Base-by-base conservation (phyloP, 64 coral and sea anemone genomes). In the Montipora capricornis region DNA sequence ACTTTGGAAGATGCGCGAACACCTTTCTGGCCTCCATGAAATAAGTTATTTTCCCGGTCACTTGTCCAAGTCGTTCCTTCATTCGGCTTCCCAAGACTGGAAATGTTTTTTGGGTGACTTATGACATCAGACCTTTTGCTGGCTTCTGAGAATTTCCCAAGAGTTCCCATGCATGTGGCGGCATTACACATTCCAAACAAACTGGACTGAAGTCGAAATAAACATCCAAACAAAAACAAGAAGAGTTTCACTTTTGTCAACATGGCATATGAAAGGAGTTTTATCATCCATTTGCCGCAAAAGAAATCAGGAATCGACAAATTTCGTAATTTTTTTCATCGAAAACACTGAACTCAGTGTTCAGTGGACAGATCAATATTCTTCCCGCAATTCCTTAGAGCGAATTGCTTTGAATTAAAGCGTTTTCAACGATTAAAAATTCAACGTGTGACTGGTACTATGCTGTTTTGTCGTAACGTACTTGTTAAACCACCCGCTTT, bases 141-240 rank as follows among this genome's bases (percentile, higher is more conserved):
- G 44, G 37, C 29, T 1, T 47, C 16, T 71, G 82, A 20, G 19
- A 50, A 3, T 50, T 51, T 50, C 4, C 16, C n/a, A 20, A 29
- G 13, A 71, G 4, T 71, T 49, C 11, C 66, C 64, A 20, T 15
- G 3, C 81, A 62, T n/a, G 81, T 2, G n/a, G 11, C 10, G 19
- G 78, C 50, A 58, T 20, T n/a, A 59, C 6, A 24, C 45, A 67
- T 68, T 67, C 81, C 81, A 82, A 37, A 1, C 11, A 44, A 82
- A 45, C 44, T 15, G 16, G 0, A 47, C 2, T 37, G 37, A 70
- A 71, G 19, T 44, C 47, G n/a, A 71, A 71, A 24, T 71, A 86
- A 85, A 73, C 82, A 86, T 86, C 82, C 47, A 86, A 86, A 86
- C 44, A 86, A 73, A 48, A 86, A 86, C 82, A 86, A 68, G 60